These are phyloP conservation scores for Diplolepis rosae DNA, from an alignment of 2,888 invertebrate genomes.

Conservation along the genomic window DNA sequence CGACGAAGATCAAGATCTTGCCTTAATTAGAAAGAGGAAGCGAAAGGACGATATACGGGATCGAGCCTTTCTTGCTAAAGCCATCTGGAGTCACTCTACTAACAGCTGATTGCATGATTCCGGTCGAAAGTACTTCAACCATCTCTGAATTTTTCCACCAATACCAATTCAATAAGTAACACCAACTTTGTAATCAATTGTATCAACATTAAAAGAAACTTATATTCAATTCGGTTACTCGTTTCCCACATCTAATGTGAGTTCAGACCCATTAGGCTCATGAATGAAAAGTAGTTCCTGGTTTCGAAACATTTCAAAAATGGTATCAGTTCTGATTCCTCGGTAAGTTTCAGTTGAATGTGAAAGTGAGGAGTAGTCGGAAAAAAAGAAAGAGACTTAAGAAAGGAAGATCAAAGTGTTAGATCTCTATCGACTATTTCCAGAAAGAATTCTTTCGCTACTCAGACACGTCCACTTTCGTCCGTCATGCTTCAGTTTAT, in stretches of 20 bases:
- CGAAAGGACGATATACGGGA: conserved; percentile 19
- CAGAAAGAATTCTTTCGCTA: background rate
- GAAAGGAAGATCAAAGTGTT: conserved; percentile 34
- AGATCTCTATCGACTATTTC: background rate
- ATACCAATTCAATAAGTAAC: too few species aligned
- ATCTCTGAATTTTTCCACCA: background rate
- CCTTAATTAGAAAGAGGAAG: conserved; percentile 27
- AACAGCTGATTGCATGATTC: conserved; percentile 18
- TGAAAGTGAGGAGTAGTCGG: background rate
- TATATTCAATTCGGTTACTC: background rate
- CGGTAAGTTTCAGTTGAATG: background rate
- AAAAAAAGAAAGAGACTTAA: background rate
- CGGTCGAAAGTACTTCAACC: background rate
- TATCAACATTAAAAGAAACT: too few species aligned
- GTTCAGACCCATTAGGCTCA: background rate
- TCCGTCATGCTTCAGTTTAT: conserved; percentile 42
- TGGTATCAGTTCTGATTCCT: background rate
- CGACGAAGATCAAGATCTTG: conserved; percentile 31
- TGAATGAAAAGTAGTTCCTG: conserved; percentile 15
- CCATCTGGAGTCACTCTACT: conserved; percentile 17
- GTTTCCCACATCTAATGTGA: background rate
- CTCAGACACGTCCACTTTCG: conserved; percentile 17
- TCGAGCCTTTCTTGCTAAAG: conserved; percentile 9
- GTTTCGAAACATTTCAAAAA: background rate
- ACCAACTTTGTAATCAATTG: too few species aligned